Evolutionary conservation across 2,113 vertebrate species (phyloP).

Genomic region (Emydura subglobosa): DNA sequence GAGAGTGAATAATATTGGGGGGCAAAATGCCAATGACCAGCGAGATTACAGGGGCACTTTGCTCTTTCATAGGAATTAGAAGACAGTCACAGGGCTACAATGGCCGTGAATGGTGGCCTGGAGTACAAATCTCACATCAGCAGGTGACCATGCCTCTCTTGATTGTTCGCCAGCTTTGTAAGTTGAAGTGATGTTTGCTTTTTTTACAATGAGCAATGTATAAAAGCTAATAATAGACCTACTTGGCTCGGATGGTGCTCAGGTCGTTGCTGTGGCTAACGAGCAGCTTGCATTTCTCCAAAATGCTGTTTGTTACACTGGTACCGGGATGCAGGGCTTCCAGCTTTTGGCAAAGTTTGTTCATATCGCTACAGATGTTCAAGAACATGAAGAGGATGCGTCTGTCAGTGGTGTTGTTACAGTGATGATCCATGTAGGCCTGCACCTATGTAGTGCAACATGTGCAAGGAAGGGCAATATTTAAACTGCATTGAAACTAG

Average conservation of each 20-base stretch:
- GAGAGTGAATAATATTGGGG: neutral
- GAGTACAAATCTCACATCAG: neutral
- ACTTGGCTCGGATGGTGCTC: constrained; percentile 82
- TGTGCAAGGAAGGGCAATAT: neutral
- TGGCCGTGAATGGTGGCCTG: neutral
- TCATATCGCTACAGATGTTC: constrained; percentile 78
- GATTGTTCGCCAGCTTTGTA: neutral
- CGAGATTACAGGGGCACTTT: neutral
- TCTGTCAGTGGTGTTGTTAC: constrained; percentile 79
- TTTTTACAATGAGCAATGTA: neutral
- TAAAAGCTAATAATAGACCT: constrained; percentile 24
- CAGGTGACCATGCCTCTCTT: neutral
- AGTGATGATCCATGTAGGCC: constrained; percentile 81
- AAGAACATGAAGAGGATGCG: constrained; percentile 82
- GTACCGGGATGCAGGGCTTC: constrained; percentile 55
- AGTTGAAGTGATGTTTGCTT: rapidly evolving
- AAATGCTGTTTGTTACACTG: constrained; percentile 17
- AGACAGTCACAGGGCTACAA: neutral
- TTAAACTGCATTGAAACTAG: rapidly evolving
- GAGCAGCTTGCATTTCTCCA: constrained; percentile 81
- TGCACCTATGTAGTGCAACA: constrained; percentile 75
- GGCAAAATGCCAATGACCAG: neutral
- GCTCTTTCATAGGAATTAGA: neutral
- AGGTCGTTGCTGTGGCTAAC: constrained; percentile 81
- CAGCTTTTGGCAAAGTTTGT: constrained; percentile 71